A percentile compares a stretch with the other conserved stretches of the same genome.
These are phyloP conservation scores for Hemibagrus guttatus DNA, from an alignment of 2,797 vertebrate species.

Conservation along the genomic window DNA sequence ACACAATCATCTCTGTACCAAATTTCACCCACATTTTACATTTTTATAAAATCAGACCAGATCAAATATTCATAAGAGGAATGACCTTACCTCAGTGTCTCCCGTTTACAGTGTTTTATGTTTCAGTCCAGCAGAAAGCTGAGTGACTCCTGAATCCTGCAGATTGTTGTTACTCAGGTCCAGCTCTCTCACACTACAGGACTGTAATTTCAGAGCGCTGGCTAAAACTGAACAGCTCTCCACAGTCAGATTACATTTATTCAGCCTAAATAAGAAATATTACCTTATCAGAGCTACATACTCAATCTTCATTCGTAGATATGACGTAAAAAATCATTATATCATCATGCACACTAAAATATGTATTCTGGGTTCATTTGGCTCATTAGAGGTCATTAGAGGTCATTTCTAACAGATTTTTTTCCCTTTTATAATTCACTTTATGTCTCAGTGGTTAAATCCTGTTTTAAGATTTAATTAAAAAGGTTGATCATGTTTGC, in stretches of 20 bases:
- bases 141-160: constrained; percentile 2
- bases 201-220: neutral
- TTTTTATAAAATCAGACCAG: too few relatives aligned
- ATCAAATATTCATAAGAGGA: too few relatives aligned
- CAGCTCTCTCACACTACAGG: constrained; percentile 11
- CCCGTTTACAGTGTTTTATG: constrained; percentile 22
- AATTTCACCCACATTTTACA: neutral
- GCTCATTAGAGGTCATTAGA: too few relatives aligned
- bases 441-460: too few relatives aligned
- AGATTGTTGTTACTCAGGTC: neutral
- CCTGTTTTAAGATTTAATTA: neutral
- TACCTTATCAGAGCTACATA: neutral
- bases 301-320: too few relatives aligned
- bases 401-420: too few relatives aligned
- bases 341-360: too few relatives aligned
- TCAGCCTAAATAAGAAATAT: neutral
- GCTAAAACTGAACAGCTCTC: constrained; percentile 21
- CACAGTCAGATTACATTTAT: neutral
- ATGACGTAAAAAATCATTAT: too few relatives aligned
- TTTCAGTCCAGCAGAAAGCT: constrained; percentile 9
- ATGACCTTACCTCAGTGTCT: neutral
- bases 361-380: too few relatives aligned
- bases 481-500: neutral
- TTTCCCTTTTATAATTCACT: too few relatives aligned
- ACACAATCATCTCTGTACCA: neutral